These are phyloP conservation scores for Megaustenia siamemsis DNA, from an alignment of 2,888 invertebrate species.

Conservation along the genomic window DNA sequence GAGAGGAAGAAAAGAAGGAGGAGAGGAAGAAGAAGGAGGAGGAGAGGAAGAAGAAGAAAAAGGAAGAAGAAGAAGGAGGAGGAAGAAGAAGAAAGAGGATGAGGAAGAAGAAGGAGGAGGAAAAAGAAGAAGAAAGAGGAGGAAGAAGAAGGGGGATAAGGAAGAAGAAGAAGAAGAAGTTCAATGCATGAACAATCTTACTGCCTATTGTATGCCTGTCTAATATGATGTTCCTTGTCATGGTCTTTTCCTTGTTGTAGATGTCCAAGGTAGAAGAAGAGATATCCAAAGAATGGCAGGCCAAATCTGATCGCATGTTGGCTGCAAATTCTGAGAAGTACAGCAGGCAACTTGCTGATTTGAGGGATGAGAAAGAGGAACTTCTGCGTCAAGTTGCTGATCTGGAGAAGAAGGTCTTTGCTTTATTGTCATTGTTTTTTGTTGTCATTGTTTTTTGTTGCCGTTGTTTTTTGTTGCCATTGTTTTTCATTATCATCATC, in stretches of 20 bases:
- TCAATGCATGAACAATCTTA: no score
- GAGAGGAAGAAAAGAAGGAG: no score
- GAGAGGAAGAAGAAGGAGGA: no score
- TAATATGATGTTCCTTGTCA: no score
- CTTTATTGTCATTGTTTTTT: background rate
- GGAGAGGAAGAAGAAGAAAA: no score
- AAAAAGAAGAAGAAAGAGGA: no score
- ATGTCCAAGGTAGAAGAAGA: constrained; percentile 48
- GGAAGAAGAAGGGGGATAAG: no score
- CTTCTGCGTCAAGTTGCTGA: constrained; percentile 23
- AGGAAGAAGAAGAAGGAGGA: background rate
- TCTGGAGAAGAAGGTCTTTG: constrained; percentile 37
- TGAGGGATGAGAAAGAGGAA: constrained; percentile 48
- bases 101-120: no score
- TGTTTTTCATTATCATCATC: no score
- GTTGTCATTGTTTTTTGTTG: background rate
- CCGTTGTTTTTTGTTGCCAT: background rate
- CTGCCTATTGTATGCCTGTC: no score
- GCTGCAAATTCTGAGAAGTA: constrained; percentile 39
- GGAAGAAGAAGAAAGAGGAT: no score
- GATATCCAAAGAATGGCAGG: constrained; percentile 44
- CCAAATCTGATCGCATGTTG: constrained; percentile 40
- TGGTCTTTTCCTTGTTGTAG: constrained; percentile 1
- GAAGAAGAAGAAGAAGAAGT: no score
- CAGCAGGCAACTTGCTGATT: constrained; percentile 28